A percentile compares a stretch with the other conserved stretches of the same genome.
These are phyloP conservation scores for Apamea anceps DNA, from an alignment of 2,888 invertebrate genomes.

Conservation along the genomic window DNA sequence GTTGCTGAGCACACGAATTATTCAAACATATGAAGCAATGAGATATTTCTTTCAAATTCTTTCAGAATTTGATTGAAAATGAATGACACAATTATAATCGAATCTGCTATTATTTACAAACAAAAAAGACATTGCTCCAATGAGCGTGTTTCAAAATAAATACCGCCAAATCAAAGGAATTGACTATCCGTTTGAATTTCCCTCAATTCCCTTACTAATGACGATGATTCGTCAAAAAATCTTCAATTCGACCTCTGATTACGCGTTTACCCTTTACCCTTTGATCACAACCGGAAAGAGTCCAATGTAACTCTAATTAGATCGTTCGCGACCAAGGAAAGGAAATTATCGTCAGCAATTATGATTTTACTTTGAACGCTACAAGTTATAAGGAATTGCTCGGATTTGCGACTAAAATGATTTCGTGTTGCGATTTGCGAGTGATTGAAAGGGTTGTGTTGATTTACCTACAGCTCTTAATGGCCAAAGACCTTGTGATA, in stretches of 20 bases:
- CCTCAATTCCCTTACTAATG: not conserved
- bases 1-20: no score
- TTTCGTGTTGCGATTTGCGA: constrained; percentile 1
- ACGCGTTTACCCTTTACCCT: constrained; percentile 27
- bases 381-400: constrained; percentile 3
- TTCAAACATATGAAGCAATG: not conserved
- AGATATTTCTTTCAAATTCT: not conserved
- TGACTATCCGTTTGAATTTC: not conserved
- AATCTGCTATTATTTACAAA: not conserved
- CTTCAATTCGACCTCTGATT: not conserved
- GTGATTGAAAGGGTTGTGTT: not conserved
- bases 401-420: constrained; percentile 6
- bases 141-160: not conserved
- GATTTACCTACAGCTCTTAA: not conserved
- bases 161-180: not conserved
- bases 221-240: not conserved
- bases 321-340: constrained; percentile 31
- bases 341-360: constrained; percentile 49
- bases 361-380: constrained; percentile 44
- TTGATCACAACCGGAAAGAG: constrained; percentile 39
- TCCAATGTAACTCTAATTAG: constrained; percentile 37
- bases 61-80: not conserved
- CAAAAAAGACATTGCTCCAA: not conserved
- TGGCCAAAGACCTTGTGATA: not conserved
- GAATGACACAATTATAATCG: not conserved